A percentile compares a stretch with the other conserved stretches of the same genome.
phyloP scores from a whole-genome alignment of 2,888 invertebrate species.

The Callyntrura sp. region DNA sequence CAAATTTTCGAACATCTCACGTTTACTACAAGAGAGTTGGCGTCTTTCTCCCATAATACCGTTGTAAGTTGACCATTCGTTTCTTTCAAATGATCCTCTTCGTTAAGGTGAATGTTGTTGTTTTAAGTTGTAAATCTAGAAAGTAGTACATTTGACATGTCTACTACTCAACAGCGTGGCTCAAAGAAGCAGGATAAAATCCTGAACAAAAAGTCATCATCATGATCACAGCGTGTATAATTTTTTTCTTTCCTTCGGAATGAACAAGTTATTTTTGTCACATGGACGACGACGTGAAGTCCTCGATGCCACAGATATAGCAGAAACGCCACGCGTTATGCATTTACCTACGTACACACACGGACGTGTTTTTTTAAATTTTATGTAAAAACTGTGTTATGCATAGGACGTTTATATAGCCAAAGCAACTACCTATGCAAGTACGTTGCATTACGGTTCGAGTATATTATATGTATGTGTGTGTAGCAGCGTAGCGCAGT shows the following conservation, averaged over 20 bases:
- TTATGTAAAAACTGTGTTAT: slow-evolving; percentile 7
- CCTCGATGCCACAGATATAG: slow-evolving; percentile 10
- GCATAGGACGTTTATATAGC: background rate
- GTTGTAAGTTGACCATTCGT: background rate
- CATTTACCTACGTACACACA: background rate
- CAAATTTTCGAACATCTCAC: background rate
- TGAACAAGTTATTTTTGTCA: slow-evolving; percentile 43
- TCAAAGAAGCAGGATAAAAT: background rate
- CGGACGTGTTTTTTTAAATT: background rate
- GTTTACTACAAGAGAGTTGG: no score
- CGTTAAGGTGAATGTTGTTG: background rate
- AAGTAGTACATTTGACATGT: background rate
- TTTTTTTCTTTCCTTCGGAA: background rate
- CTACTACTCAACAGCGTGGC: background rate
- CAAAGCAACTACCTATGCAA: background rate
- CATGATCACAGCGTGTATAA: slow-evolving; percentile 38
- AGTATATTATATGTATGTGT: no score
- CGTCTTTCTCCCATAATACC: background rate
- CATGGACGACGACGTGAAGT: slow-evolving; percentile 25
- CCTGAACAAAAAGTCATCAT: slow-evolving; percentile 33
- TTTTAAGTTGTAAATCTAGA: background rate
- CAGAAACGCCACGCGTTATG: background rate
- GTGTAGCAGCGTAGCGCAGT: background rate
- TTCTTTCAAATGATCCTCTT: background rate
- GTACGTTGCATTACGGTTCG: background rate